A percentile compares a stretch with the other conserved stretches of the same genome.
Conservation (phyloP, 2,888 invertebrate genomes). For the Subacronicta megacephala region DNA sequence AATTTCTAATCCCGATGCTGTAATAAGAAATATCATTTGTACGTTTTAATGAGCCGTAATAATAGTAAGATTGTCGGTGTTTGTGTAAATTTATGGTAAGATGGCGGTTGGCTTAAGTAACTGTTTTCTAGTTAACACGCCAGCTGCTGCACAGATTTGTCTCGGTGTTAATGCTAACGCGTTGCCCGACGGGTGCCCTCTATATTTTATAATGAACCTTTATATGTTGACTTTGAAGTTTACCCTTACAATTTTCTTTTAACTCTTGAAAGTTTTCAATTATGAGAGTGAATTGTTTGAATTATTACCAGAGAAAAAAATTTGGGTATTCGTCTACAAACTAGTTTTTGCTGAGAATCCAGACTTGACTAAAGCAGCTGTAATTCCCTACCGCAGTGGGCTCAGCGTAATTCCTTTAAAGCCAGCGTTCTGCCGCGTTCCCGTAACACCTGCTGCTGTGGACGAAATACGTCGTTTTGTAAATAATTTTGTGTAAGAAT, state of each 20-base stretch:
- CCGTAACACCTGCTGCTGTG: constrained; percentile 68
- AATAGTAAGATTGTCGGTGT: constrained; percentile 53
- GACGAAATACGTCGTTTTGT: constrained; percentile 61
- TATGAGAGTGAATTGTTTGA: neutral
- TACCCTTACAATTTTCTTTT: too few relatives aligned
- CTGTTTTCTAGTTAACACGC: constrained; percentile 63
- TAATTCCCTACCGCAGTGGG: constrained; percentile 65
- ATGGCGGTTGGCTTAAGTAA: constrained; percentile 57
- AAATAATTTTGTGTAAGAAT: constrained; percentile 61
- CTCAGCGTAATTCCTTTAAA: constrained; percentile 71
- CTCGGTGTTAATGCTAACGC: constrained; percentile 50
- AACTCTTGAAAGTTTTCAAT: too few relatives aligned
- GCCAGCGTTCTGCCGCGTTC: constrained; percentile 62
- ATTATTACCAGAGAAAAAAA: neutral
- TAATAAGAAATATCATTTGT: constrained; percentile 24
- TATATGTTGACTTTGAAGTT: constrained; percentile 17
- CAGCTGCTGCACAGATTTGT: constrained; percentile 63
- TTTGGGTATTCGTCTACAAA: constrained; percentile 54
- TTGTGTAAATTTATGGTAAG: constrained; percentile 62
- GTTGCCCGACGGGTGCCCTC: constrained; percentile 24
- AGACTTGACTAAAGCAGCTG: constrained; percentile 65
- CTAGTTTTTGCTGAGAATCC: constrained; percentile 60
- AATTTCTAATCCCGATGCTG: constrained; percentile 29
- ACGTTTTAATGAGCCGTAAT: constrained; percentile 14
- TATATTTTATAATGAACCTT: constrained; percentile 27